phyloP scores from a whole-genome alignment of 2,113 vertebrate species.

The Rhabdomys dilectus region DNA sequence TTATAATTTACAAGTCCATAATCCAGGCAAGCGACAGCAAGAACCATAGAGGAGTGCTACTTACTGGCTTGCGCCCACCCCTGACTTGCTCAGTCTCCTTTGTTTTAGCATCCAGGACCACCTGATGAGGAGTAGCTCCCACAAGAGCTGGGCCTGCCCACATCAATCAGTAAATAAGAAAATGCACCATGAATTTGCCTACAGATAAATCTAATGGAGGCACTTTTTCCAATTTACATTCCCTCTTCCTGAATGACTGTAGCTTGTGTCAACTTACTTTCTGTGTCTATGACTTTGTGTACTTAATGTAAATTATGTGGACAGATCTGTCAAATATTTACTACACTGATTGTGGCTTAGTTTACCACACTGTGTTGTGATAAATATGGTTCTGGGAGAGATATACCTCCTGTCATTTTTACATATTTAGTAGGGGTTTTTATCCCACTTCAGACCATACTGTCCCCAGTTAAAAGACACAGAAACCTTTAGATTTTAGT shows the following conservation, averaged over 20 bases:
- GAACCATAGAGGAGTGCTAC: background rate
- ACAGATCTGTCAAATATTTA: background rate
- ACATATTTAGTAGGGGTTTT: no score
- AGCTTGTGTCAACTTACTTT: background rate
- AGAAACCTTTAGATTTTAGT: no score
- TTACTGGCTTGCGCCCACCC: background rate
- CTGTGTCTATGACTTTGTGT: background rate
- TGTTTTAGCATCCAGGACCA: background rate
- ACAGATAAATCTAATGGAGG: background rate
- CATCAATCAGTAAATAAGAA: background rate
- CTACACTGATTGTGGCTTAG: background rate
- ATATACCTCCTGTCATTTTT: no score
- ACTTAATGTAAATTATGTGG: background rate
- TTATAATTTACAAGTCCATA: background rate
- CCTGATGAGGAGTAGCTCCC: no score
- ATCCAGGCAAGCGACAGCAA: no score
- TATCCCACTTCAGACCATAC: no score
- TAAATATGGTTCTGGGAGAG: no score
- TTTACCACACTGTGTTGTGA: background rate
- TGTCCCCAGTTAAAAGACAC: no score
- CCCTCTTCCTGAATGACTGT: background rate
- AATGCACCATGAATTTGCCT: background rate
- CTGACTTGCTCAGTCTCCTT: background rate
- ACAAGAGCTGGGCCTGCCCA: background rate
- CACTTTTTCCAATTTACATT: background rate